Evolutionary conservation across 1,140 invertebrate genomes (phyloP).

Genomic region (Rhynchophorus ferrugineus): DNA sequence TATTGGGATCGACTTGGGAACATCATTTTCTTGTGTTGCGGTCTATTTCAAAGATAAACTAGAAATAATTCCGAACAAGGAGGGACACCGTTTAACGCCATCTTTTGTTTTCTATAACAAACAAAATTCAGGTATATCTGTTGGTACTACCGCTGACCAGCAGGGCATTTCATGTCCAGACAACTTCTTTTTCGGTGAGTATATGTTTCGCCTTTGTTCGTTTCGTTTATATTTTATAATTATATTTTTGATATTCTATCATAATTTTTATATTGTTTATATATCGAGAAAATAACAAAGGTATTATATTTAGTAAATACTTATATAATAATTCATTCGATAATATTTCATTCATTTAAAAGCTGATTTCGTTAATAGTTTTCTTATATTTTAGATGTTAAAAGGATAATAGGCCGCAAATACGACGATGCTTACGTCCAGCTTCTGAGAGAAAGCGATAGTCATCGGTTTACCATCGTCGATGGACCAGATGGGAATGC

Average conservation of each 20-base stretch:
- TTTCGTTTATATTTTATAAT: too few relatives aligned
- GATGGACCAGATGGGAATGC: background rate
- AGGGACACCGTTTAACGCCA: conserved; percentile 82
- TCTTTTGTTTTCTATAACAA: conserved; percentile 49
- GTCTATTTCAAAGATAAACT: conserved; percentile 73
- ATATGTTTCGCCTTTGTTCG: too few relatives aligned
- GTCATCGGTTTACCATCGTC: background rate
- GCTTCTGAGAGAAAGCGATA: background rate
- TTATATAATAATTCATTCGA: too few relatives aligned
- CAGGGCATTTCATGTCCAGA: background rate
- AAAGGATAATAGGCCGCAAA: conserved; percentile 13
- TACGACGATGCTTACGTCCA: conserved; percentile 11
- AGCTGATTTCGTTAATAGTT: background rate
- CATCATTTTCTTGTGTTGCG: conserved; percentile 72
- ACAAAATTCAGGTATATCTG: conserved; percentile 51
- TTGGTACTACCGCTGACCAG: conserved; percentile 49
- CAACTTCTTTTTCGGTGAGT: conserved; percentile 8
- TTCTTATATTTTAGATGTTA: conserved; percentile 7
- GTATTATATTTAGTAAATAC: too few relatives aligned
- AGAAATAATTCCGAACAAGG: conserved; percentile 86
- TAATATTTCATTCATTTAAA: too few relatives aligned
- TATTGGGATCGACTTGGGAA: conserved; percentile 66
- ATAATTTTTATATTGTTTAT: too few relatives aligned
- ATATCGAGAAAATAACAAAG: too few relatives aligned
- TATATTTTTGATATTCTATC: too few relatives aligned